Conservation (phyloP, 2,888 invertebrate species). For the Conistra vaccinii region DNA sequence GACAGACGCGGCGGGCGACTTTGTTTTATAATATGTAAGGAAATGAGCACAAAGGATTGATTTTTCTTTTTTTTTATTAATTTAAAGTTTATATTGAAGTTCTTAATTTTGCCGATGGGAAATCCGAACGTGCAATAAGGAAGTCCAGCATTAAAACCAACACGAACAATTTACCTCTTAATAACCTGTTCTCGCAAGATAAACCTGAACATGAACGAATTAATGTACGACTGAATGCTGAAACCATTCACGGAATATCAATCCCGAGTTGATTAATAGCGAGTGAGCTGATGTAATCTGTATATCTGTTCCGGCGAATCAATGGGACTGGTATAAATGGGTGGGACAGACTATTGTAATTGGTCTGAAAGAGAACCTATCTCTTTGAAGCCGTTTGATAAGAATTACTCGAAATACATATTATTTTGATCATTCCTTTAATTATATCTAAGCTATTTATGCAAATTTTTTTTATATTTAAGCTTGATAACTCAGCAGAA, state of each 20-base stretch:
- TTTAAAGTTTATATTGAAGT: background rate
- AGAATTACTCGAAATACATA: background rate
- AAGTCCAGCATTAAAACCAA: background rate
- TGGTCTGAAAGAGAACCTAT: background rate
- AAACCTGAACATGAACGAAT: slow-evolving; percentile 4
- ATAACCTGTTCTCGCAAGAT: background rate
- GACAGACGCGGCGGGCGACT: too few relatives aligned
- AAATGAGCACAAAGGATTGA: too few relatives aligned
- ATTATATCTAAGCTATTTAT: background rate
- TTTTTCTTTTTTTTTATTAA: too few relatives aligned
- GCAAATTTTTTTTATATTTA: background rate
- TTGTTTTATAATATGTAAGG: too few relatives aligned
- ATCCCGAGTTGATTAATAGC: slow-evolving; percentile 35
- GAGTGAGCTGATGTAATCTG: slow-evolving; percentile 37
- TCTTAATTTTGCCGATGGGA: background rate
- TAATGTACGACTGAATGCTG: slow-evolving; percentile 13
- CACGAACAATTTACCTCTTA: background rate
- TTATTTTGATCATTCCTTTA: background rate
- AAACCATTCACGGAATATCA: slow-evolving; percentile 23
- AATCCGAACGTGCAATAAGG: background rate
- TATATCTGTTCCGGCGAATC: slow-evolving; percentile 12
- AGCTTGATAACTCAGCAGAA: background rate
- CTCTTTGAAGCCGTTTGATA: background rate
- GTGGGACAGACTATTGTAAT: background rate
- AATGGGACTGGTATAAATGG: slow-evolving; percentile 20